These are phyloP conservation scores for Plagiodera versicolora DNA, from an alignment of 2,888 invertebrate genomes.

Conservation along the genomic window DNA sequence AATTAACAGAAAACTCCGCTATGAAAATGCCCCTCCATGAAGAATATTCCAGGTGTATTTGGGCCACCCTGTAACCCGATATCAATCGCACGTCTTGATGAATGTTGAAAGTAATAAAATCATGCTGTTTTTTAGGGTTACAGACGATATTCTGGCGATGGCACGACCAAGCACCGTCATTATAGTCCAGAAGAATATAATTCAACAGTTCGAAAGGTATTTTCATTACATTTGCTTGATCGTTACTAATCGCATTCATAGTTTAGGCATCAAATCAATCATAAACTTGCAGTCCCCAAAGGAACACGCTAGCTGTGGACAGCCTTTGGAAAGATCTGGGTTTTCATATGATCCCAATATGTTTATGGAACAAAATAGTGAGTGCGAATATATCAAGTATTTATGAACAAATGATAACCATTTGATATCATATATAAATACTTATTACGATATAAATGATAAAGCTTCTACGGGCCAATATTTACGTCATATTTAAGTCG, in stretches of 20 bases:
- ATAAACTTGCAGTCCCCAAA: slow-evolving; percentile 84
- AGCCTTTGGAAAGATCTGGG: slow-evolving; percentile 72
- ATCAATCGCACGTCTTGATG: too few species aligned
- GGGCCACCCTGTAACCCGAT: too few species aligned
- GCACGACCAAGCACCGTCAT: slow-evolving; percentile 77
- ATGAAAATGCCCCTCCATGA: too few species aligned
- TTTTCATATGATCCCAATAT: slow-evolving; percentile 83
- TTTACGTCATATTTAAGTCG: too few species aligned
- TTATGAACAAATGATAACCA: too few species aligned
- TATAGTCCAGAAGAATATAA: slow-evolving; percentile 74
- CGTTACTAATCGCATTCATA: slow-evolving; percentile 46
- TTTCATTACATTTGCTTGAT: slow-evolving; percentile 14
- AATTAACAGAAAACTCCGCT: too few species aligned
- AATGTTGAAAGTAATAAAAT: neutral
- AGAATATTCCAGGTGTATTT: too few species aligned
- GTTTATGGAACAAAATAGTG: slow-evolving; percentile 85
- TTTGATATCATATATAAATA: too few species aligned
- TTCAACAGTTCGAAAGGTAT: slow-evolving; percentile 76
- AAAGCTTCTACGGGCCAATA: too few species aligned
- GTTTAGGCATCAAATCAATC: slow-evolving; percentile 78
- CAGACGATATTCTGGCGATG: slow-evolving; percentile 87
- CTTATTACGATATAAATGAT: too few species aligned
- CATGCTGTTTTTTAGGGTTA: slow-evolving; percentile 68
- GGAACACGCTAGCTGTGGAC: slow-evolving; percentile 86
- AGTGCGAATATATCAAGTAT: too few species aligned